These are phyloP conservation scores for Psittacula cyanocephala DNA, from an alignment of 2,113 vertebrate species.

Conservation along the genomic window DNA sequence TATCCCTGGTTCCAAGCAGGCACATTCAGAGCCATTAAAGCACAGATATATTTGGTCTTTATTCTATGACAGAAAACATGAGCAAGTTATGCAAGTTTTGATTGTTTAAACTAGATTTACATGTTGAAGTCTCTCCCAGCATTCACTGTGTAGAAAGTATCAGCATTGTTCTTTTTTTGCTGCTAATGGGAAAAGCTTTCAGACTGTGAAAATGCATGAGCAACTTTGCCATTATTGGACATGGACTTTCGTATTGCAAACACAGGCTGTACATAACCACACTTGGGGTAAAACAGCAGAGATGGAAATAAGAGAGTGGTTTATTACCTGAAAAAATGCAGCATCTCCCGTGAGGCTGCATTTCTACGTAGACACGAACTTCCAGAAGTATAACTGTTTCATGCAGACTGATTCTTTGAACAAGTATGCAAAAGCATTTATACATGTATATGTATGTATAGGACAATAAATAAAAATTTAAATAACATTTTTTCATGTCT, in stretches of 20 bases:
- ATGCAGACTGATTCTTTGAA: background rate
- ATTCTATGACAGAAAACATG: background rate
- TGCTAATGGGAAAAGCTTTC: background rate
- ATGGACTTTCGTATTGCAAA: background rate
- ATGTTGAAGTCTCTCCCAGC: background rate
- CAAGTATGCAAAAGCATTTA: background rate
- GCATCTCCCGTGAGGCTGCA: background rate
- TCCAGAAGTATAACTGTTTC: background rate
- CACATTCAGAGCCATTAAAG: background rate
- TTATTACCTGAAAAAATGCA: background rate
- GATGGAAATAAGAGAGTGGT: background rate
- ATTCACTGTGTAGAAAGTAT: background rate
- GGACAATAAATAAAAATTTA: background rate
- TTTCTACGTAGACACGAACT: background rate
- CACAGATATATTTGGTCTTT: background rate
- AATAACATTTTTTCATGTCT: background rate
- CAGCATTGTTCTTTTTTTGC: background rate
- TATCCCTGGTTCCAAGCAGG: background rate
- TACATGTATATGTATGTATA: rapidly evolving
- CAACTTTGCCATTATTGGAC: background rate
- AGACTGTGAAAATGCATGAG: background rate
- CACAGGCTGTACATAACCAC: background rate
- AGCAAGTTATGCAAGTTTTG: background rate
- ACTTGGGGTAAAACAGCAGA: background rate
- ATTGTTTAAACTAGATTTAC: background rate